A percentile compares a stretch with the other conserved stretches of the same genome.
phyloP scores from a whole-genome alignment of 2,888 invertebrate genomes.

The Biston betularia region DNA sequence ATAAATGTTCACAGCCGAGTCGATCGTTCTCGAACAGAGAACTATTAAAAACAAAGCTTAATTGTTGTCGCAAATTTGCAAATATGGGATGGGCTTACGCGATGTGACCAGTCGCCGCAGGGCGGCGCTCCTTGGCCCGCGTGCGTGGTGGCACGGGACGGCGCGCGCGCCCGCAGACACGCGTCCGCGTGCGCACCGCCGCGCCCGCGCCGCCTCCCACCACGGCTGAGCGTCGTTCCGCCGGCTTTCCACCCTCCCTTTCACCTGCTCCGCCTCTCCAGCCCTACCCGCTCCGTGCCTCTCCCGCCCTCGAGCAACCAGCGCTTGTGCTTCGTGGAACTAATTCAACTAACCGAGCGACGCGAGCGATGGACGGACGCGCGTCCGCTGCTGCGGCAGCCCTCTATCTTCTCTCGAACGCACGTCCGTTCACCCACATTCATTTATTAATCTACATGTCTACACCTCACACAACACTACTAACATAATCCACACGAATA shows the following conservation, averaged over 20 bases:
- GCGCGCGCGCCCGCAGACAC: conserved; percentile 63
- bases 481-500: conserved; percentile 81
- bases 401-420: conserved; percentile 55
- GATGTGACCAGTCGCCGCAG: conserved; percentile 89
- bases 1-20: conserved; percentile 84
- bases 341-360: conserved; percentile 79
- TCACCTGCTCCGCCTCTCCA: conserved; percentile 25
- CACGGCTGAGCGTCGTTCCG: conserved; percentile 73
- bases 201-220: conserved; percentile 81
- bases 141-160: conserved; percentile 81
- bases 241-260: conserved; percentile 66
- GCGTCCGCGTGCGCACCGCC: conserved; percentile 55
- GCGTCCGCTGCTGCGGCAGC: conserved; percentile 59
- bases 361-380: conserved; percentile 79
- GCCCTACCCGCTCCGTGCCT: conserved; percentile 30
- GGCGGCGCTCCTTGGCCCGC: conserved; percentile 69
- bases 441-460: conserved; percentile 61
- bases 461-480: conserved; percentile 84
- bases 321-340: conserved; percentile 82
- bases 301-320: conserved; percentile 55
- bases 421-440: conserved; percentile 79
- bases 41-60: conserved; percentile 81
- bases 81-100: conserved; percentile 90
- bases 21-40: conserved; percentile 72
- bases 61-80: conserved; percentile 85